Evolutionary conservation across 2,888 invertebrate species (phyloP).

Genomic region (Pediacus dermestoides): DNA sequence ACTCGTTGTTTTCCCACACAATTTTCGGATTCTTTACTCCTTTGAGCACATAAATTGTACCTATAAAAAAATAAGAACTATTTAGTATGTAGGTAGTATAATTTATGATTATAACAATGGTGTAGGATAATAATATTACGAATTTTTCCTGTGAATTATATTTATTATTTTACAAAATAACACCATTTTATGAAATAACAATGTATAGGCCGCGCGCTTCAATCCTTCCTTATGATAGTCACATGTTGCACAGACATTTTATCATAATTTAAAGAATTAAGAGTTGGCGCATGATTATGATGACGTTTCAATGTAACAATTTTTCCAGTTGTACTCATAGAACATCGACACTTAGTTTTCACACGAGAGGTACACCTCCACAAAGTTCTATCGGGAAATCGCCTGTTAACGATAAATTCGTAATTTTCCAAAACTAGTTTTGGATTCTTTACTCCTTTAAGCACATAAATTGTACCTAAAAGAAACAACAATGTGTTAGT

Average conservation of each 20-base stretch:
- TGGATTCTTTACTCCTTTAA: constrained; percentile 26
- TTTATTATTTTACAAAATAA: no score
- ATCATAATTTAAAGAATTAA: no score
- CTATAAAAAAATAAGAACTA: constrained; percentile 22
- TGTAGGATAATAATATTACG: no score
- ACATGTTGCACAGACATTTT: constrained; percentile 6
- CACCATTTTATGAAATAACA: no score
- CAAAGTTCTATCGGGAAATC: constrained; percentile 20
- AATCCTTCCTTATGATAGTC: constrained; percentile 4
- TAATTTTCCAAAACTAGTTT: constrained; percentile 24
- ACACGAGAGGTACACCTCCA: constrained; percentile 24
- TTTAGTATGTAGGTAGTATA: no score
- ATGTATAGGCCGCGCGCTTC: no score
- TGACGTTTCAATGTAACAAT: constrained; percentile 12
- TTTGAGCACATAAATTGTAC: constrained; percentile 22
- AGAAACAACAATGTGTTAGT: constrained; percentile 14
- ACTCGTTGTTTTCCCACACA: constrained; percentile 29
- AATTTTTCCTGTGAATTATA: no score
- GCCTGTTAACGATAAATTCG: constrained; percentile 23
- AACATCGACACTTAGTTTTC: constrained; percentile 18
- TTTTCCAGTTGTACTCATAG: constrained; percentile 19
- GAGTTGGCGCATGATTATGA: constrained; percentile 15
- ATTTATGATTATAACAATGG: no score
- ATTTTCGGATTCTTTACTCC: constrained; percentile 32
- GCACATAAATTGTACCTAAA: constrained; percentile 25